Evolutionary conservation across 1,140 invertebrate species (phyloP).

Genomic region (Orchesella cincta): DNA sequence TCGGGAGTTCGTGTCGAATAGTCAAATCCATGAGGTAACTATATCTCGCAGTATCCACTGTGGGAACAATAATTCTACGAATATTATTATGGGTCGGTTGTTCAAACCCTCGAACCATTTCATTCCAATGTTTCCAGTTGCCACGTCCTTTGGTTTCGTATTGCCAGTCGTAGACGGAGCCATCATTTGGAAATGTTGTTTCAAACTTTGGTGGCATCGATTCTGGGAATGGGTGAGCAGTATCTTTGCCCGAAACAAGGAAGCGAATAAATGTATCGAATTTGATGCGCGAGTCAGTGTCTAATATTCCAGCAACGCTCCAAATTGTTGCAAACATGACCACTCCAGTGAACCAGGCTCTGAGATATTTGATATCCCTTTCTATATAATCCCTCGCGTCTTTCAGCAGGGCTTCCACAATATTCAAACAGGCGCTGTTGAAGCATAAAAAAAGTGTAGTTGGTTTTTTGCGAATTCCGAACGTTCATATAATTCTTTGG

Average conservation of each 20-base stretch:
- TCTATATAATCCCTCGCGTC: slow-evolving; percentile 67
- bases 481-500: slow-evolving; percentile 49
- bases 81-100: slow-evolving; percentile 64
- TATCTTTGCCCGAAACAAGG: slow-evolving; percentile 43
- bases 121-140: slow-evolving; percentile 60
- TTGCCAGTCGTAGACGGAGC: slow-evolving; percentile 60
- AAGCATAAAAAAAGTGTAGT: slow-evolving; percentile 11
- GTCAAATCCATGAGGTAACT: slow-evolving; percentile 68
- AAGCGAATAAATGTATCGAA: slow-evolving; percentile 70
- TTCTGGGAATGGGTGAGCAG: slow-evolving; percentile 36
- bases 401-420: slow-evolving; percentile 76
- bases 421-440: slow-evolving; percentile 65
- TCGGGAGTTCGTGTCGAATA: slow-evolving; percentile 67
- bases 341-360: slow-evolving; percentile 73
- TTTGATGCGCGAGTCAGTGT: slow-evolving; percentile 69
- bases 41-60: slow-evolving; percentile 74
- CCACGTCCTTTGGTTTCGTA: slow-evolving; percentile 58
- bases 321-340: slow-evolving; percentile 77
- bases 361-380: slow-evolving; percentile 67
- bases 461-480: not conserved
- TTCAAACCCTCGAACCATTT: slow-evolving; percentile 51
- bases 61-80: slow-evolving; percentile 77
- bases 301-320: slow-evolving; percentile 78
- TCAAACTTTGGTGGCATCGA: slow-evolving; percentile 38
- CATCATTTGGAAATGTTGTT: slow-evolving; percentile 54